Evolutionary conservation across 2,797 vertebrate genomes (phyloP), one percentile per base, ranked within the genome.

Genomic region (Lepus oiostolus): DNA sequence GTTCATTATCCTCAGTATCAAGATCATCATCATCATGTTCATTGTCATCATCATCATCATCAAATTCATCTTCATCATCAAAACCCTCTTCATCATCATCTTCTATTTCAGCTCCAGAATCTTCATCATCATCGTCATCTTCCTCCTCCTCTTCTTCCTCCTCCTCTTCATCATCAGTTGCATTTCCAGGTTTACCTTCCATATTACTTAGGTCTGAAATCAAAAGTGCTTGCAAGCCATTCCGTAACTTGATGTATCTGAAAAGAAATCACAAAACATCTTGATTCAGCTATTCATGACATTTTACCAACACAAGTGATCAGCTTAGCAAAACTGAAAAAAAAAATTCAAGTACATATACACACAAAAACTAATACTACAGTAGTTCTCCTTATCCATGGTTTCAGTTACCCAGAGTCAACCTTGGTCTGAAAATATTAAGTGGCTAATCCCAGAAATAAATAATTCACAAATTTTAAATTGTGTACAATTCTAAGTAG

Each of bases 241-340:
- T 99, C 21, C 97, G 98, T 95, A 99, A 98, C 96, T 98, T 98
- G 84, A 99, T 99, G 98, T 98, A 99, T 92, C 99, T 99, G 98
- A 70, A 38, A 97, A 94, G 85, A 96, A 83, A 96, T 13, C 92
- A 96, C 47, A 96, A 85, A 90, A 96, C 13, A 89, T 54, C 87
- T 90, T 63, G 87, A 95, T 62, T 96, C 0, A 22, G 42, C 71
- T 32, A 54, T 32, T 96, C 88, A 60, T 87, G 83, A 95, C 6
- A 85, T 2, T 80, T 88, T 0, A 88, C 26, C 47, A 67, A 89
- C 11, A 70, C 74, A 95, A 80, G 11, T 86, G 4, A 88, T 88
- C 67, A 92, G 54, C 38, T 68, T 74, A 90, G 47, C 32, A 88
- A 22, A 91, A 63, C 86, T 89, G 14, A 50, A 79, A 42, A 19